phyloP scores from a whole-genome alignment of 1,140 invertebrate genomes.

The Aphis gossypii region DNA sequence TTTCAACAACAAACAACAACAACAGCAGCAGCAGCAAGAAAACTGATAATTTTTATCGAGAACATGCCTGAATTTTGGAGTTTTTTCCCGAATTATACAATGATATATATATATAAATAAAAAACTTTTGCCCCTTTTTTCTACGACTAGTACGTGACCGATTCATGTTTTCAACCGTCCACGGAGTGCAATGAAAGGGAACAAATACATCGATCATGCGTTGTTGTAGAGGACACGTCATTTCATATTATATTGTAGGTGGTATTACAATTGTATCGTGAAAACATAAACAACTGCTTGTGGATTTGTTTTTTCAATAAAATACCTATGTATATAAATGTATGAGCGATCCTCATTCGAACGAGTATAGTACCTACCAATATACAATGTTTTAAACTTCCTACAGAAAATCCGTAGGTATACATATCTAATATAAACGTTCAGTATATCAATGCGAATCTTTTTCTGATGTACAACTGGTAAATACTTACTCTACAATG shows the following conservation, averaged over 20 bases:
- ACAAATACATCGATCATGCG: not conserved
- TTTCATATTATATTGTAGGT: not conserved
- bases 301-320: not conserved
- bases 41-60: conserved; percentile 53
- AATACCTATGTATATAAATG: not conserved
- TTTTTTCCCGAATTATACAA: conserved; percentile 31
- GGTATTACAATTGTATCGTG: not conserved
- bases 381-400: not conserved
- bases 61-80: conserved; percentile 11
- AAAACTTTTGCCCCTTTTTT: conserved; percentile 15
- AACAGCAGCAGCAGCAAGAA: not conserved
- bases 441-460: not conserved
- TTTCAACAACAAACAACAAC: conserved; percentile 51
- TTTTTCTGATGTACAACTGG: not conserved
- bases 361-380: not conserved
- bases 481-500: not conserved
- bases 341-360: not conserved
- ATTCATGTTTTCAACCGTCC: not conserved
- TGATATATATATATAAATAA: too few relatives aligned
- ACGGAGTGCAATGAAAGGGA: not conserved
- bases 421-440: not conserved
- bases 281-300: not conserved
- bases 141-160: conserved; percentile 6
- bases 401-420: not conserved
- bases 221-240: not conserved